Evolutionary conservation across 1,140 invertebrate species (phyloP).

Genomic region (Aphaenogaster ashmeadi): DNA sequence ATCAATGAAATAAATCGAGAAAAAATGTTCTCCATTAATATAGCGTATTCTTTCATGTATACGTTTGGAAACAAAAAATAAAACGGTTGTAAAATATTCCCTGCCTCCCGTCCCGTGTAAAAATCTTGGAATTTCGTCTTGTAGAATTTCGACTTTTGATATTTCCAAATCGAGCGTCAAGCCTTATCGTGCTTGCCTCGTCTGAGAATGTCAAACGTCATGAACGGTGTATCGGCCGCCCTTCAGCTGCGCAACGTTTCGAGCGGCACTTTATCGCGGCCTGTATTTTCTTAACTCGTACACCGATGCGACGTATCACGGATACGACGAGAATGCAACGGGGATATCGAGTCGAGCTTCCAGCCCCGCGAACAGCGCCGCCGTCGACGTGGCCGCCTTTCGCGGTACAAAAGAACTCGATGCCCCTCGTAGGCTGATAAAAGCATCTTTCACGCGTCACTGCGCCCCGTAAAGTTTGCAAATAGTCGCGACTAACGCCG

Average conservation of each 20-base stretch:
- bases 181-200: neutral
- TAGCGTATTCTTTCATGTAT: neutral
- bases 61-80: neutral
- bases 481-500: slow-evolving; percentile 42
- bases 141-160: neutral
- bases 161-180: neutral
- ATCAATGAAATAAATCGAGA: neutral
- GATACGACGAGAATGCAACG: slow-evolving; percentile 17
- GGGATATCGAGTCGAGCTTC: slow-evolving; percentile 33
- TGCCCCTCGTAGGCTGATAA: slow-evolving; percentile 43
- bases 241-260: slow-evolving; percentile 2
- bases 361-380: slow-evolving; percentile 2
- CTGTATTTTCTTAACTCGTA: slow-evolving; percentile 48
- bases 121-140: neutral
- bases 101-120: no score
- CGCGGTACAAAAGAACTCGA: slow-evolving; percentile 30
- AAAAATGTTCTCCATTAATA: neutral
- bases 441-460: slow-evolving; percentile 53
- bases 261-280: slow-evolving; percentile 20
- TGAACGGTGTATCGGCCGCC: neutral
- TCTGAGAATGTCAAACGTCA: slow-evolving; percentile 30
- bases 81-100: neutral
- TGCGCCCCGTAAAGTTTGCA: slow-evolving; percentile 37
- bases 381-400: slow-evolving; percentile 13
- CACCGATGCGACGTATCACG: neutral